Conservation (phyloP, 2,797 vertebrate genomes). For the Saxicola maurus region DNA sequence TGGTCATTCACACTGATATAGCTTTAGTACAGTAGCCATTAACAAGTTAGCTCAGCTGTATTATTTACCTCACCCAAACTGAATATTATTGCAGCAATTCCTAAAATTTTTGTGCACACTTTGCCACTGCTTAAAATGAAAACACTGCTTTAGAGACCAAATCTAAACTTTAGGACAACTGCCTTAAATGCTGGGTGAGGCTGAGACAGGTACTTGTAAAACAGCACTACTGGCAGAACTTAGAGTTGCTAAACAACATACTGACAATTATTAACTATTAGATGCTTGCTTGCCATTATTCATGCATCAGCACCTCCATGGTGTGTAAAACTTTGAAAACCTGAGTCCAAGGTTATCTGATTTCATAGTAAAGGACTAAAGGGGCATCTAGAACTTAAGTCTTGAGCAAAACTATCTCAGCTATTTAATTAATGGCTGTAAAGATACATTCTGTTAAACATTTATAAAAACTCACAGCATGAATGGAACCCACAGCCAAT, state of each 20-base stretch:
- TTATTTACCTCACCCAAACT: neutral
- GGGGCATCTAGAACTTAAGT: constrained; percentile 51
- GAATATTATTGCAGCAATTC: neutral
- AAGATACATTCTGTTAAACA: constrained; percentile 73
- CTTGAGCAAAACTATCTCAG: constrained; percentile 47
- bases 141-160: neutral
- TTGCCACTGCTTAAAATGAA: neutral
- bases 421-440: constrained; percentile 69
- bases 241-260: constrained; percentile 21
- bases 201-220: constrained; percentile 15
- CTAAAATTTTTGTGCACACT: neutral
- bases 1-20: neutral
- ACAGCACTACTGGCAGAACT: constrained; percentile 40
- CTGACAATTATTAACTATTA: constrained; percentile 33
- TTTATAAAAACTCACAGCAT: constrained; percentile 73
- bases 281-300: constrained; percentile 59
- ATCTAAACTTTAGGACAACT: neutral
- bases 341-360: constrained; percentile 58
- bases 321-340: constrained; percentile 59
- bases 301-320: constrained; percentile 62
- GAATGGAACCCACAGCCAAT: constrained; percentile 68
- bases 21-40: neutral
- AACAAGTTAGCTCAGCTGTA: neutral
- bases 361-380: constrained; percentile 44
- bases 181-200: neutral